phyloP scores from a whole-genome alignment of 30 jellyfish, hydroid and myxozoan genomes.

The Aurelia sp. region DNA sequence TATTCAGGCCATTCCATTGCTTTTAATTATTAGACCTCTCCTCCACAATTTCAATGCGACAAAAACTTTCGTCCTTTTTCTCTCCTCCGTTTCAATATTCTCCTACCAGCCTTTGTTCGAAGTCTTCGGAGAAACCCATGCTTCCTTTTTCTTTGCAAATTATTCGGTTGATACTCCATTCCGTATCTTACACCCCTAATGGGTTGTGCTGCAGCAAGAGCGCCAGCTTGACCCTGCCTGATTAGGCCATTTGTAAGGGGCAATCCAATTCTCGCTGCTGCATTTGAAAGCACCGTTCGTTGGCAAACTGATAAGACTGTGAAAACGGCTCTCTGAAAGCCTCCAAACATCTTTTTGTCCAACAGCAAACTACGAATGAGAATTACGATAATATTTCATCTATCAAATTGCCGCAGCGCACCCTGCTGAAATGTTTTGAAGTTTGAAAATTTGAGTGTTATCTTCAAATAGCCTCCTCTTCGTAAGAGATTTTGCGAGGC shows the following conservation, averaged over 20 bases:
- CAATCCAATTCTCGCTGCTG: background rate
- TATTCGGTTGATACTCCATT: constrained; percentile 97
- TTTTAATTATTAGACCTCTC: no score
- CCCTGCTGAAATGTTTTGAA: no score
- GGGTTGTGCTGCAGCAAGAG: constrained; percentile 33
- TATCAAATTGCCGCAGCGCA: no score
- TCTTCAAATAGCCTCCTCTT: background rate
- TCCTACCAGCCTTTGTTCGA: constrained; percentile 86
- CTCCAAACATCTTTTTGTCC: background rate
- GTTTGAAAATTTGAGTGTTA: background rate
- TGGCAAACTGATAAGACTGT: background rate
- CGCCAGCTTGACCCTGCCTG: background rate
- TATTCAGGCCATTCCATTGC: no score
- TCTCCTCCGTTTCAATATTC: constrained; percentile 69
- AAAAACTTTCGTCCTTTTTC: constrained; percentile 81
- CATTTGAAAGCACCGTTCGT: background rate
- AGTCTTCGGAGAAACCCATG: constrained; percentile 85
- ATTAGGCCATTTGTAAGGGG: background rate
- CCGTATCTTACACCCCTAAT: constrained; percentile 84
- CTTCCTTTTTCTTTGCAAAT: constrained; percentile 80
- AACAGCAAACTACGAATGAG: no score
- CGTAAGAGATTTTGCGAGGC: no score
- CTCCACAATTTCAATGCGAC: constrained; percentile 50
- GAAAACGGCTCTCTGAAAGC: background rate
- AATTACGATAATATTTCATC: no score